These are phyloP conservation scores for Pygocentrus nattereri DNA, from an alignment of 2,797 vertebrate species.

Conservation along the genomic window DNA sequence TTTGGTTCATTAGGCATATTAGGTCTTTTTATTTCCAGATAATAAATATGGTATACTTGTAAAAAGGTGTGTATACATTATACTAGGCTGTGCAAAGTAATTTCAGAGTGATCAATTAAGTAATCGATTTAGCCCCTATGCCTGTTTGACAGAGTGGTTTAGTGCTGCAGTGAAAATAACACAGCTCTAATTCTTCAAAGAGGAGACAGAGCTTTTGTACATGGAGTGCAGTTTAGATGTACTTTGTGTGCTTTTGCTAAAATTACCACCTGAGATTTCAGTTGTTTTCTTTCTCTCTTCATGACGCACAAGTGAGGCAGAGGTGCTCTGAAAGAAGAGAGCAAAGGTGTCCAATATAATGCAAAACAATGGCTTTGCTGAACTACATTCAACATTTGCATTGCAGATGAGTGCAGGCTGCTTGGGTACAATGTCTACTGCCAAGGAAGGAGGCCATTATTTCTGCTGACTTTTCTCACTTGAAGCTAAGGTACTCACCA, in stretches of 20 bases:
- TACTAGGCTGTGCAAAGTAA: background rate
- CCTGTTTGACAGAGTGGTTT: background rate
- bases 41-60: background rate
- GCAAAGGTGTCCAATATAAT: background rate
- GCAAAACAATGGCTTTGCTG: constrained; percentile 24
- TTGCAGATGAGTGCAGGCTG: constrained; percentile 17
- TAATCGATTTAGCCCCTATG: background rate
- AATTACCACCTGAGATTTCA: background rate
- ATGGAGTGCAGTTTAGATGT: constrained; percentile 5
- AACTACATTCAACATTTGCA: background rate
- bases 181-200: background rate
- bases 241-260: background rate
- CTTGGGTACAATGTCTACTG: constrained; percentile 5
- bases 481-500: constrained; percentile 1
- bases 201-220: background rate
- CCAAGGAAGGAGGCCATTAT: background rate
- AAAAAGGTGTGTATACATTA: background rate
- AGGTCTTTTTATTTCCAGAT: background rate
- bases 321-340: background rate
- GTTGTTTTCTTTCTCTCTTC: constrained; percentile 9
- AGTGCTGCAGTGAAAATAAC: background rate
- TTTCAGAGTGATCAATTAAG: background rate
- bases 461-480: constrained; percentile 23
- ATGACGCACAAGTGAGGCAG: background rate
- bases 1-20: background rate